Conservation (phyloP, 2,797 vertebrate genomes). For the Enteromius treurensis region DNA sequence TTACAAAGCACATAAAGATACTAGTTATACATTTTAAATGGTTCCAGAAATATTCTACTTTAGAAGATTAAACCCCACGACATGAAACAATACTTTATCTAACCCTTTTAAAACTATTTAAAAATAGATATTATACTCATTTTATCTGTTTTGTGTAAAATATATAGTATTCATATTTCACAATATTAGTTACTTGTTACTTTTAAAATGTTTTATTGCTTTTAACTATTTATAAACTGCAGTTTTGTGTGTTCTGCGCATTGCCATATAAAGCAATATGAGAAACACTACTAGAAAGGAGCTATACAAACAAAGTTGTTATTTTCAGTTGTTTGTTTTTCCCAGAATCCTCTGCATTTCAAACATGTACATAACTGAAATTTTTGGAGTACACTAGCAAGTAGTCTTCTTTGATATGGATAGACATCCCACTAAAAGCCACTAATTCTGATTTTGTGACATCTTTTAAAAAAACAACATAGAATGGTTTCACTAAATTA, state of each 20-base stretch:
- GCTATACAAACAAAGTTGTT: neutral
- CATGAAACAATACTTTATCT: neutral
- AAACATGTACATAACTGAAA: neutral
- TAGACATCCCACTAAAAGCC: neutral
- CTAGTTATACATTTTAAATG: neutral
- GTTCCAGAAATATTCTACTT: neutral
- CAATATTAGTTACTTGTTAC: neutral
- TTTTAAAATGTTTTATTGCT: neutral
- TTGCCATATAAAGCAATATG: neutral
- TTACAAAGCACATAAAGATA: neutral
- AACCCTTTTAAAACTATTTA: neutral
- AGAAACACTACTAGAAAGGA: neutral
- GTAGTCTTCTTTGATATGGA: neutral
- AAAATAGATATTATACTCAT: no score
- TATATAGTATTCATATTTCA: neutral
- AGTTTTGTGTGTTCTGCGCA: neutral
- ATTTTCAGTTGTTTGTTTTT: slow-evolving; percentile 4
- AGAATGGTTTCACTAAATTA: neutral
- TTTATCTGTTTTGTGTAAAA: neutral
- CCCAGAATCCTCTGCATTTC: neutral
- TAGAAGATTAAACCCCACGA: neutral
- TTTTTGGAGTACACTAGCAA: neutral
- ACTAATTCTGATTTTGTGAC: neutral
- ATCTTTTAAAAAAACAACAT: neutral
- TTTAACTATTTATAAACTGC: neutral